These are phyloP conservation scores for Garrulus glandarius DNA, from an alignment of 2,797 vertebrate species.

Conservation along the genomic window DNA sequence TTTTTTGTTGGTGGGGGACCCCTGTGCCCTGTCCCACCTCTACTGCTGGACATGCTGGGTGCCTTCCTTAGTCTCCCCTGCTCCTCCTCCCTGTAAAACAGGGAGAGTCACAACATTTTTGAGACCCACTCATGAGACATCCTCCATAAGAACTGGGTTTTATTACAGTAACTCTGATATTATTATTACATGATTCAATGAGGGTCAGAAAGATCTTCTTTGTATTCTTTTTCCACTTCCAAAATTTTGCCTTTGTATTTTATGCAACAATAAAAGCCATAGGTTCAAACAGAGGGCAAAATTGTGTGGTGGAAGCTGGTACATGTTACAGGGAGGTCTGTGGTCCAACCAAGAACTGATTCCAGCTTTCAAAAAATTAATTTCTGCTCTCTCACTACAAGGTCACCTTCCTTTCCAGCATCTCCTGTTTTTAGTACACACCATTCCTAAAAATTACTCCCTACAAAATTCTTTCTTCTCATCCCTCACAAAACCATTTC, in stretches of 20 bases:
- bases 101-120: neutral
- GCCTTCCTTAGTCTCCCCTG: neutral
- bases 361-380: neutral
- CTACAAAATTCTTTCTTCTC: neutral
- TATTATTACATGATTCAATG: neutral
- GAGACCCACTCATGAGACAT: neutral
- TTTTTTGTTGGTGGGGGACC: neutral
- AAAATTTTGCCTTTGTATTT: constrained; percentile 18
- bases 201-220: constrained; percentile 3
- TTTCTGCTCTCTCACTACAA: neutral
- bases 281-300: neutral
- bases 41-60: neutral
- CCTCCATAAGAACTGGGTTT: neutral
- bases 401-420: neutral
- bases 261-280: neutral
- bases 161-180: neutral
- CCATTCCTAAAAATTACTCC: neutral
- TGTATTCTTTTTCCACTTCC: neutral
- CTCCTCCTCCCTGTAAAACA: neutral
- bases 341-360: neutral
- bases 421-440: neutral
- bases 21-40: neutral
- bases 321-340: neutral
- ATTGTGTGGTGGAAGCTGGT: neutral
- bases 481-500: neutral